Evolutionary conservation across 2,113 vertebrate genomes (phyloP).

Genomic region (Tragulus kanchil): DNA sequence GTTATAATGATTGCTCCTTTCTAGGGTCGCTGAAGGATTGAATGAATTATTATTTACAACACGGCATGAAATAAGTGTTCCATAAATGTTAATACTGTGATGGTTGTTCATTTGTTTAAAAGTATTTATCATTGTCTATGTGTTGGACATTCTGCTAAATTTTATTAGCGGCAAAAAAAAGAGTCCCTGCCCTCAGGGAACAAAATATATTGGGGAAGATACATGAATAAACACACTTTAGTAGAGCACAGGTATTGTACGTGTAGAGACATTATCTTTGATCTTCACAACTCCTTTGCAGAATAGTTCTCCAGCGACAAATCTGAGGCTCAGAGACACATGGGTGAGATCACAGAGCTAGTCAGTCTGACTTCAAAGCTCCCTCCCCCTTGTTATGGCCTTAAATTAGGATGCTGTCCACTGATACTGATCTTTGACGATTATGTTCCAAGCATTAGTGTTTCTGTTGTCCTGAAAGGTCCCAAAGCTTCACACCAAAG

Average conservation of each 20-base stretch:
- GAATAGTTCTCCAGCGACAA: conserved; percentile 37
- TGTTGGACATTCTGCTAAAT: neutral
- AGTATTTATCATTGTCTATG: conserved; percentile 10
- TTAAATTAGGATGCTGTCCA: conserved; percentile 9
- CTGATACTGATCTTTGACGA: neutral
- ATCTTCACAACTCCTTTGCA: neutral
- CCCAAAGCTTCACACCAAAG: neutral
- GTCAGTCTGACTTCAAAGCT: conserved; percentile 29
- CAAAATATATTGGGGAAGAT: neutral
- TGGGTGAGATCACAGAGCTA: neutral
- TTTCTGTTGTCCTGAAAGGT: conserved; percentile 40
- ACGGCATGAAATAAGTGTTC: neutral
- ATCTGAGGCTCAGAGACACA: neutral
- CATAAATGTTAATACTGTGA: neutral
- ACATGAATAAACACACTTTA: conserved; percentile 47
- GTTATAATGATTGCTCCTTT: conserved; percentile 34
- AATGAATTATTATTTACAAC: conserved; percentile 28
- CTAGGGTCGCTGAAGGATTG: conserved; percentile 21
- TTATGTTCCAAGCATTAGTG: conserved; percentile 48
- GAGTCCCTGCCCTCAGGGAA: neutral
- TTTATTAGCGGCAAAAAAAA: conserved; percentile 31
- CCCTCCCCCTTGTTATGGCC: neutral
- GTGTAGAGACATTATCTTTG: conserved; percentile 41
- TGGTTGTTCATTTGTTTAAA: conserved; percentile 11
- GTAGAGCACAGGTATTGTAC: neutral